Evolutionary conservation across 2,888 invertebrate species (phyloP).

Genomic region (Calephelis perditalis): DNA sequence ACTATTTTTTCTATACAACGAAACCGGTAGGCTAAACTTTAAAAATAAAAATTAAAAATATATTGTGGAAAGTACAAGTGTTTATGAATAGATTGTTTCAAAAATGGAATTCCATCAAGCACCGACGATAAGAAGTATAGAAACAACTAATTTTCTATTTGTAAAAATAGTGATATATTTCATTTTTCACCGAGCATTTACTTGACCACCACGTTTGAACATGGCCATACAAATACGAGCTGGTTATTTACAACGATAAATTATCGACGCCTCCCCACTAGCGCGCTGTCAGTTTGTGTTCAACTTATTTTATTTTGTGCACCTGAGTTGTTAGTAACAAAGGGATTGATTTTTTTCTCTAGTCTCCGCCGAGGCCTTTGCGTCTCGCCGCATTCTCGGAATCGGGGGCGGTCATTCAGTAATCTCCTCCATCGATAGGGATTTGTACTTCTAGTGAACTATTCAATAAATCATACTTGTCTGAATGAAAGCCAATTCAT

Average conservation of each 20-base stretch:
- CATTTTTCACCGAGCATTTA: no score
- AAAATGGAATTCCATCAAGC: no score
- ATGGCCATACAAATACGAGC: neutral
- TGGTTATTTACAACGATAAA: conserved; percentile 47
- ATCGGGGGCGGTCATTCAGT: conserved; percentile 60
- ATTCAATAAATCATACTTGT: conserved; percentile 7
- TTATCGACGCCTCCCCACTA: conserved; percentile 47
- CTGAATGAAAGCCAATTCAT: conserved; percentile 6
- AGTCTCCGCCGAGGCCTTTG: conserved; percentile 59
- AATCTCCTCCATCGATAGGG: conserved; percentile 22
- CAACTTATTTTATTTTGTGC: conserved; percentile 60
- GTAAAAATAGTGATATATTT: no score
- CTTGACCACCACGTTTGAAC: neutral
- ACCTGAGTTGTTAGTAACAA: conserved; percentile 75
- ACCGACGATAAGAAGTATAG: no score
- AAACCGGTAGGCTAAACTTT: no score
- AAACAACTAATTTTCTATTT: no score
- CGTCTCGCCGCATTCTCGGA: conserved; percentile 61
- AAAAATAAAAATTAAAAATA: no score
- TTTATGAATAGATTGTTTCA: no score
- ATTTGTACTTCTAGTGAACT: conserved; percentile 10
- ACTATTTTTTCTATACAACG: no score
- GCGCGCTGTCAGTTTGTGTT: conserved; percentile 48
- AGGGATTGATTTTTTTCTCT: conserved; percentile 66
- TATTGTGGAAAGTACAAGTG: no score